phyloP scores from a whole-genome alignment of 2,797 vertebrate species.

The Florisuga fusca region DNA sequence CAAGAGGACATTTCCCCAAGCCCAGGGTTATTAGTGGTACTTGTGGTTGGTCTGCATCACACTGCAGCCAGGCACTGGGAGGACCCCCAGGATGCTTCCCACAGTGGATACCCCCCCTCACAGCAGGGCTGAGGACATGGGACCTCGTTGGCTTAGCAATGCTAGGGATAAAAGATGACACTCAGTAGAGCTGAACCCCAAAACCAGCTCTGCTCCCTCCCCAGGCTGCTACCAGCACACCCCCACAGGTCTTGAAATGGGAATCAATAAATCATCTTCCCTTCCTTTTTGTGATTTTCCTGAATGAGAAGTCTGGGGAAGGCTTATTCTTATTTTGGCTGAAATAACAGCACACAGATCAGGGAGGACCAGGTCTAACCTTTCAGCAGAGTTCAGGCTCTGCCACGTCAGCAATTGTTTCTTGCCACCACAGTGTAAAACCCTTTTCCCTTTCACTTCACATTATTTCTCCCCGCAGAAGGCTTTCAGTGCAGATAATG shows the following conservation, averaged over 20 bases:
- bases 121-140: accelerated
- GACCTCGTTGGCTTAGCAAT: neutral
- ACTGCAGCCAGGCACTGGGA: accelerated
- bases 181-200: neutral
- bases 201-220: neutral
- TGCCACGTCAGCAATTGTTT: slow-evolving; percentile 44
- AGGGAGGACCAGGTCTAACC: slow-evolving; percentile 21
- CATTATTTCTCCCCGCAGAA: slow-evolving; percentile 67
- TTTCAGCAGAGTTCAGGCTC: slow-evolving; percentile 36
- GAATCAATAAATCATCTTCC: neutral
- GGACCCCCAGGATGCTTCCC: neutral
- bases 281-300: slow-evolving; percentile 39
- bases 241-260: neutral
- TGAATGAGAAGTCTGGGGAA: slow-evolving; percentile 12
- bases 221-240: neutral
- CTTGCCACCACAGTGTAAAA: slow-evolving; percentile 52
- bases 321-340: slow-evolving; percentile 15
- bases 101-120: accelerated
- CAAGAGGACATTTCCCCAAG: neutral
- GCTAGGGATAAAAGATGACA: accelerated
- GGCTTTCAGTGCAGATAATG: slow-evolving; percentile 75
- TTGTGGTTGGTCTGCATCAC: neutral
- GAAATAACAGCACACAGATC: slow-evolving; percentile 30
- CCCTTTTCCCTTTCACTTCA: slow-evolving; percentile 69
- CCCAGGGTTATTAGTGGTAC: no score